Base-by-base conservation (phyloP, 2,113 vertebrate species). In the Narcine bancroftii region DNA sequence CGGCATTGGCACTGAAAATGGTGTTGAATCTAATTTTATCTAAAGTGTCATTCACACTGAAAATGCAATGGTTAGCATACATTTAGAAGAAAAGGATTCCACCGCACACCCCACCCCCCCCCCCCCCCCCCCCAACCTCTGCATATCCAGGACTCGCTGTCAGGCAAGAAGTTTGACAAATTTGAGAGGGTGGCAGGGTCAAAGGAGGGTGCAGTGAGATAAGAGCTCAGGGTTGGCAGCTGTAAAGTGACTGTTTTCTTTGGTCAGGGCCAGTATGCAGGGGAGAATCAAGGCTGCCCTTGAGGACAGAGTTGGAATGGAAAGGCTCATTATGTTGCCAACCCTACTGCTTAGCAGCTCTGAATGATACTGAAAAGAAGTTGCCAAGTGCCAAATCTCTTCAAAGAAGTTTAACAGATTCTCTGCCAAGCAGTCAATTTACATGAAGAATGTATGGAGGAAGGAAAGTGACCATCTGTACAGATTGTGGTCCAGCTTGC, bases 401-500 rank as follows among this genome's bases (percentile, higher is more conserved):
- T 65, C 21, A 91, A 36, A 69, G 87, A 6, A 69, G 63, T 45
- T 45, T 91, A 91, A 91, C 13, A 60, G 81, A 87, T 6, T n/a
- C 53, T 33, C 56, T 63, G 81, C 81, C 33, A n/a, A 83, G 33
- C 47, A 21, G 50, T 4, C 53, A 36, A 60, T 87, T 87, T 87
- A 56, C 33, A 60, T 60, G 60, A 33, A 60, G 33, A 87, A 87
- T 36, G 42, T 33, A 81, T 19, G 53, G 19, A n/a, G 6, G 33
- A 60, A 87, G n/a, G 60, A 87, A 36, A 21, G 33, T 7, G 53
- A 87, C 33, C 19, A 53, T 60, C 36, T 7, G n/a, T n/a, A 60
- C 81, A 87, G 53, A 63, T 87, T 87, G 33, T 36, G 53, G 36
- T n/a, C 53, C 81, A 87, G 81, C 50, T 87, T 87, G 53, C 36